Evolutionary conservation across 1,140 invertebrate genomes (phyloP), one percentile per base, ranked within the genome.

Genomic region (Caerostris darwini): DNA sequence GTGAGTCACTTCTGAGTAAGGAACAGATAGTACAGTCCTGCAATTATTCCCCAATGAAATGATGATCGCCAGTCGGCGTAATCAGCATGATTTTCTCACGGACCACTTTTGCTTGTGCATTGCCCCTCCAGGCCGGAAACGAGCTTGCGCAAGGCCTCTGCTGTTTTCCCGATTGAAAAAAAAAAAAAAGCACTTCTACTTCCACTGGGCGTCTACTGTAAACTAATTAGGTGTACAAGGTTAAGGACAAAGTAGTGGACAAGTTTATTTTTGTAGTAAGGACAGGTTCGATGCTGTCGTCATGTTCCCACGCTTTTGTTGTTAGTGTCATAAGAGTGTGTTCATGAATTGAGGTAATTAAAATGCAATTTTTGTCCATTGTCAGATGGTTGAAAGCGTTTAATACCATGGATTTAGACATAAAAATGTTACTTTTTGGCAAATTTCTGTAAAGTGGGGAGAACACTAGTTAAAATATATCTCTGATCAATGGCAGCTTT

Each of bases 1-100:
- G 19, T 77, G 69, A 77, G 69, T 77, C 69, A 77, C 34, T 77
- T 50, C 69, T 77, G 69, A 77, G 69, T 77, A 77, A 77, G 19
- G 69, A 77, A 50, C 69, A 19, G 50, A 53, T 12, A 34, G 61
- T 5, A n/a, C 19, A 77, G 19, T 12, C 19, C 69, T 50, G 69
- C 34, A 77, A 77, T 77, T 77, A 77, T 77, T 77, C 69, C 34
- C 2, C 34, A 77, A 50, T 53, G n/a, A 69, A 69, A 69, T 19
- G 67, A 69, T 69, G 69, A 61, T 61, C 59, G 17, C 8, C 10
- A 17, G 10, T 12, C 50, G 69, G 69, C 19, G 69, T 12, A 77
- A 77, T 77, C 69, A 8, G 34, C 69, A 34, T 34, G 19, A 77
- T 19, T 77, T 77, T 77, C 69, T 77, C 69, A 77, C 69, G 69